Base-by-base conservation (phyloP, 2,888 invertebrate species). In the Parnassius smintheus region DNA sequence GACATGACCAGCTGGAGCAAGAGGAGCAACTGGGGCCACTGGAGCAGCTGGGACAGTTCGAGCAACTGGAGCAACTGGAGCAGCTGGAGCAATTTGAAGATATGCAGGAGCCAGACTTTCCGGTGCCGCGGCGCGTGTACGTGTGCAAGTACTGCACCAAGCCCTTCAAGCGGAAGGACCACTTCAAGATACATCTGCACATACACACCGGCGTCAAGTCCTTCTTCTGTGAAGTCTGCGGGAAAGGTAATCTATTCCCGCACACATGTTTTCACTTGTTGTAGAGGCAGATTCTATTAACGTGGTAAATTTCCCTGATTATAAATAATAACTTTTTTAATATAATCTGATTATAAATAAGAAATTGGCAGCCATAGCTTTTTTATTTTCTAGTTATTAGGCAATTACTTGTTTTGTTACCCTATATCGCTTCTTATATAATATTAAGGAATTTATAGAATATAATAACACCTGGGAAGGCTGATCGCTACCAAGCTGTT, bases 131-230 rank as follows among this genome's bases (percentile, higher is more conserved):
- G 65, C 78, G 82, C 0, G 90, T 91, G 68, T 91, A 81, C 75
- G 90, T 90, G 18, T 91, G 91, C 83, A 88, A 88, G 72, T 88
- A 71, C 78, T 91, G 91, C 73, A 66, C 69, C 49, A 91, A 91
- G 70, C 82, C 86, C 4, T 91, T 91, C 85, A 85, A 85, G 64
- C 77, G 91, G 68, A 88, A 90, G 77, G 91, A 91, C 74, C 91
- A 91, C 69, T 91, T 87, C 78, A 89, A 88, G 75, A 91, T 90
- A 72, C 91, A 91, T 56, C 76, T 88, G 50, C 83, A 89, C 69
- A 87, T 90, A 69, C 91, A 91, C 71, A 90, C 91, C 1, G 91
- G 91, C 0, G 71, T 88, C 71, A 86, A 86, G 72, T 82, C 85
- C 0, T 88, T 88, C 83, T 91, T 90, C 81, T 91, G 91, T 59